A percentile compares a stretch with the other conserved stretches of the same genome.
These are phyloP conservation scores for Baryphthengus martii DNA, from an alignment of 2,113 vertebrate species.

Conservation along the genomic window DNA sequence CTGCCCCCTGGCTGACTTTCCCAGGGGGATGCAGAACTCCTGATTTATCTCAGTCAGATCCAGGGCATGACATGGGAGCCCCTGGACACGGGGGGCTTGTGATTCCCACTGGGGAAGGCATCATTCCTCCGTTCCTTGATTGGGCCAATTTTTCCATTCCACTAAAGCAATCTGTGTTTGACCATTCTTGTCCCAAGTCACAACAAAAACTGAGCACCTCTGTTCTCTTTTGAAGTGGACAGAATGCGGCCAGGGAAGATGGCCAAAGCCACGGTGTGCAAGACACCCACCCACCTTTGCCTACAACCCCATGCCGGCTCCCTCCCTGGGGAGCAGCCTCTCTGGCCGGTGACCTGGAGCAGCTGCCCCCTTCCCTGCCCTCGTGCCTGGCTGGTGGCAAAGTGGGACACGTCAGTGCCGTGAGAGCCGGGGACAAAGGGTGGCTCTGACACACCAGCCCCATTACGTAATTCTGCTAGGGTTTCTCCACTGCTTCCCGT, in stretches of 20 bases:
- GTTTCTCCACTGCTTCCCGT: background rate
- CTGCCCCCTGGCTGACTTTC: background rate
- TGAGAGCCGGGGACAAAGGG: constrained; percentile 42
- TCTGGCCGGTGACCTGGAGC: fast-evolving
- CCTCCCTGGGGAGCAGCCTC: background rate
- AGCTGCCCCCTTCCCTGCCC: constrained; percentile 15
- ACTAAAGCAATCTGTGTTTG: background rate
- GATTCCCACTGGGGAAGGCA: background rate
- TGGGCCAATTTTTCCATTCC: background rate
- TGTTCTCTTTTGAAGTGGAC: background rate
- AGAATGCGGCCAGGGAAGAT: constrained; percentile 73
- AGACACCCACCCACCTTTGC: background rate
- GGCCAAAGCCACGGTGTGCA: fast-evolving
- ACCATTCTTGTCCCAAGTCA: background rate
- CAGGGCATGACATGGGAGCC: background rate
- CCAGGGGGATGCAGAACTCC: background rate
- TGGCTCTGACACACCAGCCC: background rate
- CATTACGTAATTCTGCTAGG: fast-evolving
- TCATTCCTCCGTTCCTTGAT: background rate
- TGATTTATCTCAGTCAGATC: background rate
- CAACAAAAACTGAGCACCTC: background rate
- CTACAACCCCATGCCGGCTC: background rate
- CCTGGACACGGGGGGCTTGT: too few relatives aligned
- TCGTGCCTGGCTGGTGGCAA: constrained; percentile 19
- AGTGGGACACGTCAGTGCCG: background rate